Base-by-base conservation (phyloP, 2,113 vertebrate genomes). In the Paralichthys olivaceus region DNA sequence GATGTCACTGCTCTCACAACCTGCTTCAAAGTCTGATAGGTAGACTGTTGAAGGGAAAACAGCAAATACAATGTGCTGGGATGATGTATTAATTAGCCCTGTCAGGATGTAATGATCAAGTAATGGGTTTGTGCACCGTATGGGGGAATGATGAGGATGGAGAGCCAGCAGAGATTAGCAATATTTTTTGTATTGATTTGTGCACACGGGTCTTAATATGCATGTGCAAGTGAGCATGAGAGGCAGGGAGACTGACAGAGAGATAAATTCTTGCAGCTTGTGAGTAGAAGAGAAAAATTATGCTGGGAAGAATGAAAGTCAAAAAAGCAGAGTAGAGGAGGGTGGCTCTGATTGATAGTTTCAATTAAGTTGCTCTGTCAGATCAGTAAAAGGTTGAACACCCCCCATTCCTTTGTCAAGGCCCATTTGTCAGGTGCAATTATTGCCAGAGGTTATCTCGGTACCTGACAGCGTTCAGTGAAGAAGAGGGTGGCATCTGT, bases 361-460 rank as follows among this genome's bases (percentile, higher is more conserved):
- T 91, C 90, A 93, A 94, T 93, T 93, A 93, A 82, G 77, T 80
- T 70, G n/a, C 77, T 77, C 69, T 74, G 81, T 90, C 88, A 90
- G 84, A 91, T 92, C 76, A 75, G 84, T 83, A 71, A 83, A 79
- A 72, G 86, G 68, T 67, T 85, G 77, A 90, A 90, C 91, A 83
- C 83, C 89, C 82, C 89, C 87, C 77, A 87, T 90, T 91, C 69
- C 62, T 87, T 90, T 87, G 86, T 86, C 84, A 70, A 74, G 85
- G 65, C 84, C 91, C 84, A 89, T 93, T 92, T 90, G 86, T 90
- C 90, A 84, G 85, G 82, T 90, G 79, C 77, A 88, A 81, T 90
- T 83, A 87, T 87, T 82, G 75, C 85, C 72, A 75, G 61, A 79
- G 81, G 88, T 74, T 72, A 87, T 83, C 59, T 57, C 70, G 56